These are phyloP conservation scores for Epinephelus malabaricus DNA, from an alignment of 2,797 vertebrate species.

Conservation along the genomic window DNA sequence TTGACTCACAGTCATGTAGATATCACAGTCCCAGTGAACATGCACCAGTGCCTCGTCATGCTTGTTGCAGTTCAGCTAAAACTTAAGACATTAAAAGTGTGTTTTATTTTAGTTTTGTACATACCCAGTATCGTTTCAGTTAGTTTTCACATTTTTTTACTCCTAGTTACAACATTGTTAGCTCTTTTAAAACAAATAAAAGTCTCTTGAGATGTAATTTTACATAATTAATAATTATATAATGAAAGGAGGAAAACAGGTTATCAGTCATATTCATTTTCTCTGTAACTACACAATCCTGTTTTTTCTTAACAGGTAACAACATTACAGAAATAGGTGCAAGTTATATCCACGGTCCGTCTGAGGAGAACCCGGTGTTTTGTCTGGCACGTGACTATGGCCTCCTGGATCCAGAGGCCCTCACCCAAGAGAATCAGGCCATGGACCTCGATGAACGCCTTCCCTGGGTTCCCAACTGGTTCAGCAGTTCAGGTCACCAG, in stretches of 20 bases:
- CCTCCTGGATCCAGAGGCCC: constrained; percentile 84
- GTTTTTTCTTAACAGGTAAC: constrained; percentile 73
- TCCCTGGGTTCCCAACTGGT: constrained; percentile 75
- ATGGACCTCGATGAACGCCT: constrained; percentile 80
- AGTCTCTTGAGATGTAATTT: too few relatives aligned
- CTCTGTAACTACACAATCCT: background rate
- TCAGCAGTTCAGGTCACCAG: constrained; percentile 83
- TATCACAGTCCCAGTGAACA: too few relatives aligned
- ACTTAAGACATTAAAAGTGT: too few relatives aligned
- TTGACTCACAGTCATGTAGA: background rate
- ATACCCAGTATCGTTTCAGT: too few relatives aligned
- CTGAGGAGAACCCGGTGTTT: constrained; percentile 89
- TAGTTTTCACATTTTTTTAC: too few relatives aligned
- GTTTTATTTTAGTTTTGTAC: too few relatives aligned
- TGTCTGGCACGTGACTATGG: constrained; percentile 84
- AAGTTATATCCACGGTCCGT: constrained; percentile 94
- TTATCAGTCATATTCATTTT: background rate
- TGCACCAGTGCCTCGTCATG: too few relatives aligned
- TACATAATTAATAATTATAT: too few relatives aligned
- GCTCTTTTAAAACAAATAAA: too few relatives aligned
- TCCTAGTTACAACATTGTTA: too few relatives aligned
- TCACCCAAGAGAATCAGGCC: constrained; percentile 88
- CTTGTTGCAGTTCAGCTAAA: too few relatives aligned
- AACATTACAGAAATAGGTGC: constrained; percentile 90
- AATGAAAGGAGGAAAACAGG: background rate